A percentile compares a stretch with the other conserved stretches of the same genome.
Evolutionary conservation across 2,888 invertebrate species (phyloP).

Genomic region (Merodon equestris): DNA sequence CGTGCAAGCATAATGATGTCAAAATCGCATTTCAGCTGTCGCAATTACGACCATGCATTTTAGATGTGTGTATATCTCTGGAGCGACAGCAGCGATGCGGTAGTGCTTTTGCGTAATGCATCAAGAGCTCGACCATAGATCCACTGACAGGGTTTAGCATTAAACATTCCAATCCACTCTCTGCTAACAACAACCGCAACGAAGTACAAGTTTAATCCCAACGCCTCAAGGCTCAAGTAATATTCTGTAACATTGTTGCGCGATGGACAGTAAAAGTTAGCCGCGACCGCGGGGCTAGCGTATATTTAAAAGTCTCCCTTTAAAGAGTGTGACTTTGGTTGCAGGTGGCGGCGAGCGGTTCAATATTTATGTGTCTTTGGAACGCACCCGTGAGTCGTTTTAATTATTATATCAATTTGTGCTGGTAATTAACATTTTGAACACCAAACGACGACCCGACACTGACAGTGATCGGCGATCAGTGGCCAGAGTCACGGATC

Average conservation of each 20-base stretch:
- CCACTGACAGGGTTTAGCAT: too few relatives aligned
- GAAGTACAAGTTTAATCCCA: too few relatives aligned
- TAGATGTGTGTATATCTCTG: slow-evolving; percentile 2
- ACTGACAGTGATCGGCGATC: too few relatives aligned
- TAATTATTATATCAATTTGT: slow-evolving; percentile 40
- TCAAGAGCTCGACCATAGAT: too few relatives aligned
- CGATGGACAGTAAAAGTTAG: slow-evolving; percentile 31
- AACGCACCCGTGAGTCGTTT: slow-evolving; percentile 8
- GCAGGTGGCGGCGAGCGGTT: slow-evolving; percentile 23
- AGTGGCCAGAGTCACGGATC: too few relatives aligned
- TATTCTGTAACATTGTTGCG: slow-evolving; percentile 59
- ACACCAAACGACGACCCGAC: background rate
- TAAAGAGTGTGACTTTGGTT: background rate
- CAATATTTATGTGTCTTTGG: slow-evolving; percentile 38
- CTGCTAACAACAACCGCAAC: too few relatives aligned
- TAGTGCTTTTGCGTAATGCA: slow-evolving; percentile 34
- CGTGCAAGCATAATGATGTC: slow-evolving; percentile 33
- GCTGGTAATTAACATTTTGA: slow-evolving; percentile 11
- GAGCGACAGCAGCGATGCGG: slow-evolving; percentile 11
- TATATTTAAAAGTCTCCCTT: too few relatives aligned
- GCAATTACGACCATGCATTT: slow-evolving; percentile 6
- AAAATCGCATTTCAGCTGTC: background rate
- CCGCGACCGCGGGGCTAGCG: background rate
- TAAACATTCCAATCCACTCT: too few relatives aligned
- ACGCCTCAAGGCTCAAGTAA: too few relatives aligned